A percentile compares a stretch with the other conserved stretches of the same genome.
These are phyloP conservation scores for Apteryx mantelli DNA, from an alignment of 2,113 vertebrate species.

Conservation along the genomic window DNA sequence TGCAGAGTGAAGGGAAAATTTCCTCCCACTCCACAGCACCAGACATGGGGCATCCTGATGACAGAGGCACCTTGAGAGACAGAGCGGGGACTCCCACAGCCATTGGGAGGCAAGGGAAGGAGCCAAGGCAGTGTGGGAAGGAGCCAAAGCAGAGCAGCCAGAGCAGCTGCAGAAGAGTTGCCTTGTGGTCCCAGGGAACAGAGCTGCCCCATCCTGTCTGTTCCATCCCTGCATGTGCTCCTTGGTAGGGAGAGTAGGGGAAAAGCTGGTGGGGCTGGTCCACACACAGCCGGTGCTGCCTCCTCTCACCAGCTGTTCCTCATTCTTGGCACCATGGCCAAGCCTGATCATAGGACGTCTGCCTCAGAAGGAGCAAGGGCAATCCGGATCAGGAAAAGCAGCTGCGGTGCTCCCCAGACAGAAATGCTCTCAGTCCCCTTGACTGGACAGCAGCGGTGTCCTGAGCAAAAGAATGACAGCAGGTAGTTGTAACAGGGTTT, in stretches of 20 bases:
- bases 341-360: neutral
- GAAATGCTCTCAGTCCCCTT: too few species aligned
- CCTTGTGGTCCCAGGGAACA: neutral
- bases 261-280: neutral
- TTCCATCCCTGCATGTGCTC: neutral
- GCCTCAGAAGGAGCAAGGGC: too few species aligned
- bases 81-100: neutral
- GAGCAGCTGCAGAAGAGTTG: neutral
- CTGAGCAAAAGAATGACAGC: too few species aligned
- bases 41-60: neutral
- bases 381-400: neutral
- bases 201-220: neutral
- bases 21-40: neutral
- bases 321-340: neutral
- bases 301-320: neutral
- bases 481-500: too few species aligned
- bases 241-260: neutral
- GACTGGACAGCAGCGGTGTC: too few species aligned
- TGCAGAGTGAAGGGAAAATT: neutral
- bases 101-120: neutral
- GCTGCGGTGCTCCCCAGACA: neutral
- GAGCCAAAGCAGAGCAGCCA: neutral
- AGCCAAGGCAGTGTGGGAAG: neutral
- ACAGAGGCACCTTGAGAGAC: fast-evolving
- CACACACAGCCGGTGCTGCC: neutral